Base-by-base conservation (phyloP, 2,888 invertebrate genomes). In the Microdon myrmicae region DNA sequence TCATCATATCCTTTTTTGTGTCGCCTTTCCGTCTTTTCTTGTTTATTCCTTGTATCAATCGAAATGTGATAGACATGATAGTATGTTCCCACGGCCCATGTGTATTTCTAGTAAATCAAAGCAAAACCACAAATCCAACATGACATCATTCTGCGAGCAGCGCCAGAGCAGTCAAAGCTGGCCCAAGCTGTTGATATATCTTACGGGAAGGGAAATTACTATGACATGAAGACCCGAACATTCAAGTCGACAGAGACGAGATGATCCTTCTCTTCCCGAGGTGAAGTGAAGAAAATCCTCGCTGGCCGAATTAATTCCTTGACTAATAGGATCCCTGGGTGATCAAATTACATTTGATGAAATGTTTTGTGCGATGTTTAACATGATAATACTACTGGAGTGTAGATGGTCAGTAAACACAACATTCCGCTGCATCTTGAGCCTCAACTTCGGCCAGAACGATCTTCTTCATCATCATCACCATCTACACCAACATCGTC, bases 281-380 rank as follows among this genome's bases (percentile, higher is more conserved):
- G 47, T 13, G 32, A 64, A 56, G 51, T 53, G 51, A 64, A 58
- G 64, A 64, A 53, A 64, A 47, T 58, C 43, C 37, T 53, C 51
- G 26, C 58, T 47, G 51, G 4, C 51, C 64, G 64, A 64, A 56
- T 64, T 58, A 58, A 61, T 56, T 55, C 44, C 35, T 34, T 22
- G 29, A 49, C 41, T 61, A 49, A 51, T 56, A 51, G 39, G 44
- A 49, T 45, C 45, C 49, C 22, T 28, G 17, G 32, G 28, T 17
- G 45, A 64, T 64, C 64, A 29, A 64, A 58, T 64, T 64, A 64
- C 64, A 51, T 43, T 64, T 53, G 58, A 58, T 47, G 64, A 64
- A 64, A 58, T 64, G 64, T 64, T 58, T 58, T 64, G 64, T 58
- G 56, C 58, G 64, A 64, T 64, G 64, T 64, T 64, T 32, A 64